Base-by-base conservation (phyloP, 2,888 invertebrate genomes). In the Plagiodera versicolora region DNA sequence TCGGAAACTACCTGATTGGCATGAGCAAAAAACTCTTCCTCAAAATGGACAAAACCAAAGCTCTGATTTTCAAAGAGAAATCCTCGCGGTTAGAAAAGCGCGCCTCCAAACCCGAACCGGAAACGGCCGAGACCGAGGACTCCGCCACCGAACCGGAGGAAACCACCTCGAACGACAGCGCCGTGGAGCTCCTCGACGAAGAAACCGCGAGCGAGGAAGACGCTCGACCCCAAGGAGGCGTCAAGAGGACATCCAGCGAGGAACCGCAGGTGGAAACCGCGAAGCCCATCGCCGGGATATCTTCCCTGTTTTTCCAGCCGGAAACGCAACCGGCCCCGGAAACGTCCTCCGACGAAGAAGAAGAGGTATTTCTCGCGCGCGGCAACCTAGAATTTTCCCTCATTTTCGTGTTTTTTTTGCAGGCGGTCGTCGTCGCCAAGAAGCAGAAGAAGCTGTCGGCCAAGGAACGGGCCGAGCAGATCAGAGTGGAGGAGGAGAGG, bases 401-500 rank as follows among this genome's bases (percentile, higher is more conserved):
- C 17, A 46, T 9, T 30, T 17, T 18, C 30, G 28, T 49, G n/a
- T n/a, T n/a, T n/a, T 14, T 49, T 39, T 57, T 52, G 11, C 56
- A 71, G 67, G 58, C 65, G n/a, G n/a, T n/a, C 16, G 62, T 53
- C 10, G 57, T 54, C 30, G 62, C 67, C 52, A 79, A 78, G 56
- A 89, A 88, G 70, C 88, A 87, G 64, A 89, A 87, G 74, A 89
- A 89, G 75, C 73, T 89, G 5, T 83, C 84, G 0, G 80, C 86
- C 0, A 84, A 86, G 0, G 91, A 92, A 75, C 86, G 88, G 67
- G 82, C 86, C 3, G 86, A 88, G 56, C 81, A 84, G 46, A 85
- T 85, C 5, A 82, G 87, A 1, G 83, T 85, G 55, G 90, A 90
- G 68, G 92, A 92, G 74, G 85, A 86, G 53, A 83, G 85, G 16